phyloP scores from a whole-genome alignment of 2,797 vertebrate genomes.

The Apodemus agrarius region DNA sequence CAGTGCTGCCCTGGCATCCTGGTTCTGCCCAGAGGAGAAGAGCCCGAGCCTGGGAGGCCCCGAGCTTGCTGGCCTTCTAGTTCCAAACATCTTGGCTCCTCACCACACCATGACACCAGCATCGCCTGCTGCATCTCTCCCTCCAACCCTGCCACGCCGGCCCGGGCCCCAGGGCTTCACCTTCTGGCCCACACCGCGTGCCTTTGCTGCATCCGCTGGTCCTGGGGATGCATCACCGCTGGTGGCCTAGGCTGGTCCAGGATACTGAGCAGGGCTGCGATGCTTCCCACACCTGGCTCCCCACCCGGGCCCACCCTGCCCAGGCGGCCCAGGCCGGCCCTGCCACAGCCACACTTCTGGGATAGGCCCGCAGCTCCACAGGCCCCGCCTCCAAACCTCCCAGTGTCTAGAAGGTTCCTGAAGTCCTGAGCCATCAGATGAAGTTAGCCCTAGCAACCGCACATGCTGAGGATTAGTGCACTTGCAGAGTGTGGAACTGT shows the following conservation, averaged over 20 bases:
- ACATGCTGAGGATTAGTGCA: slow-evolving; percentile 78
- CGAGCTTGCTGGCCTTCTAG: no score
- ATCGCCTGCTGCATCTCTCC: not conserved
- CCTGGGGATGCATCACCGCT: slow-evolving; percentile 87
- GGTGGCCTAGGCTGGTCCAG: slow-evolving; percentile 46
- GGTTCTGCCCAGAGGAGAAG: not conserved
- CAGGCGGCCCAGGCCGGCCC: not conserved
- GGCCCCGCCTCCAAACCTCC: slow-evolving; percentile 32
- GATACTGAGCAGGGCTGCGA: slow-evolving; percentile 77
- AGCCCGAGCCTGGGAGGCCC: no score
- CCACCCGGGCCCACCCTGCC: slow-evolving; percentile 58
- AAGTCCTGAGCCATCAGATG: slow-evolving; percentile 75
- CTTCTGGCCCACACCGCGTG: slow-evolving; percentile 91
- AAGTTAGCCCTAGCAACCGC: slow-evolving; percentile 78
- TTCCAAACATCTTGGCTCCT: not conserved
- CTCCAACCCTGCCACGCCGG: not conserved
- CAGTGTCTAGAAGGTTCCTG: slow-evolving; percentile 69
- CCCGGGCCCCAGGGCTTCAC: slow-evolving; percentile 86
- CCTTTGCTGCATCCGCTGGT: slow-evolving; percentile 83
- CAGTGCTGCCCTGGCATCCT: not conserved
- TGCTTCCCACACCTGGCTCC: slow-evolving; percentile 64
- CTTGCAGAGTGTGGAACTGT: slow-evolving; percentile 73
- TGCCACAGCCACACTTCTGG: slow-evolving; percentile 64
- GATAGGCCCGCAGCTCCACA: slow-evolving; percentile 71
- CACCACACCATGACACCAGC: not conserved